Evolutionary conservation across 2,113 vertebrate species (phyloP).

Genomic region (Marmota monax): DNA sequence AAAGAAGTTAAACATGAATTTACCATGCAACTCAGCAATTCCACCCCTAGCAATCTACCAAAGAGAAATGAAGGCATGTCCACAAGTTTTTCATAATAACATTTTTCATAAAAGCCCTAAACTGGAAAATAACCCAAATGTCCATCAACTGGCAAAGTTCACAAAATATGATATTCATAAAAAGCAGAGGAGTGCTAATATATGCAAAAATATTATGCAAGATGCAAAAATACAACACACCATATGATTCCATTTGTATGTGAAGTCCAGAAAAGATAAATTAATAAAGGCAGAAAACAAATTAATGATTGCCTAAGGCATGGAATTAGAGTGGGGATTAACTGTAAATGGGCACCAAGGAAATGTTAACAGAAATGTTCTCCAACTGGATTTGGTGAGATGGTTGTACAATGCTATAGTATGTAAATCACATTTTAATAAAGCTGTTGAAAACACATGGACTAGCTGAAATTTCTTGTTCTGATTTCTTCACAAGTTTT

Average conservation of each 20-base stretch:
- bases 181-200: neutral
- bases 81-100: neutral
- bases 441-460: neutral
- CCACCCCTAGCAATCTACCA: neutral
- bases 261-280: neutral
- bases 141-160: neutral
- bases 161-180: neutral
- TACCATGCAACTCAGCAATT: neutral
- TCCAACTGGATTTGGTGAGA: neutral
- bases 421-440: neutral
- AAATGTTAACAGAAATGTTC: neutral
- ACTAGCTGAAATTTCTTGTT: neutral
- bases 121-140: neutral
- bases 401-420: neutral
- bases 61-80: neutral
- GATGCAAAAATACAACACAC: neutral
- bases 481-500: neutral
- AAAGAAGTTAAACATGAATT: neutral
- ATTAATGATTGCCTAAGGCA: neutral
- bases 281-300: neutral
- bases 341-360: neutral
- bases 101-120: slow-evolving; percentile 32
- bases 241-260: neutral
- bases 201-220: neutral
- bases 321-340: neutral